Evolutionary conservation across 2,888 invertebrate species (phyloP).

Genomic region (Sminthurinus aureus): DNA sequence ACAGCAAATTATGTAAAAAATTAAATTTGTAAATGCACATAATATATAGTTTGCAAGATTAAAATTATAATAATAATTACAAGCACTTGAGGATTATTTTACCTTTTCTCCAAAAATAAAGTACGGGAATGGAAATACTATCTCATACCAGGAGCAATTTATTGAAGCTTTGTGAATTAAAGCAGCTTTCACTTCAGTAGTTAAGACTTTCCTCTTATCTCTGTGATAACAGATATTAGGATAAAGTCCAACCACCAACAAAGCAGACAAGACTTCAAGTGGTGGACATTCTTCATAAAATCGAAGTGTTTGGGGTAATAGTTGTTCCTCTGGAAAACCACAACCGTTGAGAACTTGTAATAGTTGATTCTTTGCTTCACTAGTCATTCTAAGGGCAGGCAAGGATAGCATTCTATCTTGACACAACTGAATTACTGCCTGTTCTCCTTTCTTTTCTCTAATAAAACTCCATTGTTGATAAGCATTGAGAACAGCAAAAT

Average conservation of each 20-base stretch:
- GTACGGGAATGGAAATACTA: constrained; percentile 89
- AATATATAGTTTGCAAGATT: not conserved
- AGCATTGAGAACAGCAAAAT: constrained; percentile 92
- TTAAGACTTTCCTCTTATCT: constrained; percentile 93
- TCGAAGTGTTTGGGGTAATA: constrained; percentile 77
- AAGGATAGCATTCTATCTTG: constrained; percentile 89
- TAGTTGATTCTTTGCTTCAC: constrained; percentile 84
- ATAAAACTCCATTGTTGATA: constrained; percentile 75
- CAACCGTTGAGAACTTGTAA: constrained; percentile 73
- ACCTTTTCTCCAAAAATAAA: constrained; percentile 98
- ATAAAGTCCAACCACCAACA: constrained; percentile 91
- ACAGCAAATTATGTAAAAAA: too few relatives aligned
- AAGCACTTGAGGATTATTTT: constrained; percentile 33
- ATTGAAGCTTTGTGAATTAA: constrained; percentile 97
- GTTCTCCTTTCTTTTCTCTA: constrained; percentile 65
- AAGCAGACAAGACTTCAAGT: constrained; percentile 82
- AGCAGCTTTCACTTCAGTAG: constrained; percentile 93
- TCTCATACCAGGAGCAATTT: constrained; percentile 85
- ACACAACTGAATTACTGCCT: constrained; percentile 83
- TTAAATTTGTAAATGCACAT: constrained; percentile 24
- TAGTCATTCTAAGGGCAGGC: constrained; percentile 88
- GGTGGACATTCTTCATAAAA: constrained; percentile 77
- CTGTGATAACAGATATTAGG: constrained; percentile 97
- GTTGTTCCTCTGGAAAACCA: constrained; percentile 90
- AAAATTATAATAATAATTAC: constrained; percentile 34